Conservation (phyloP, 2,797 vertebrate species). For the Amniataba percoides region DNA sequence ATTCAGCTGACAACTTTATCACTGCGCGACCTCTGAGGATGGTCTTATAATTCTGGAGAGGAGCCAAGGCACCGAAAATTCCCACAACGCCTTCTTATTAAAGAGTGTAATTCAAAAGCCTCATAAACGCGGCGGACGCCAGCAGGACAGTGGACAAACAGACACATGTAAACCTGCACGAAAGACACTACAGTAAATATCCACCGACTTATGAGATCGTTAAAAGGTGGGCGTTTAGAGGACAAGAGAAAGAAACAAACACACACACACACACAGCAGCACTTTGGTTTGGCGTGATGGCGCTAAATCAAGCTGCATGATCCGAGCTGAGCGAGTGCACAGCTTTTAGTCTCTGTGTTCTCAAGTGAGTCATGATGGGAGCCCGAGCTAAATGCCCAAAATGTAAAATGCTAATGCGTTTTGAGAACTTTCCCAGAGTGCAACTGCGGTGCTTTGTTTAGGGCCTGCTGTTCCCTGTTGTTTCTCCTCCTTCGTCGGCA, state of each 20-base stretch:
- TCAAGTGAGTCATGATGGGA: constrained; percentile 29
- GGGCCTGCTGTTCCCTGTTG: neutral
- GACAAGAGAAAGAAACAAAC: constrained; percentile 22
- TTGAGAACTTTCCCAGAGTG: constrained; percentile 34
- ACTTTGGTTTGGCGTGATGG: constrained; percentile 47
- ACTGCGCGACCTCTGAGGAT: constrained; percentile 67
- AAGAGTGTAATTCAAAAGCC: constrained; percentile 78
- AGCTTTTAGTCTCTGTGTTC: constrained; percentile 23
- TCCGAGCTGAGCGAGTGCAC: constrained; percentile 33
- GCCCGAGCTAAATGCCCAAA: constrained; percentile 32
- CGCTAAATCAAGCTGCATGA: constrained; percentile 63
- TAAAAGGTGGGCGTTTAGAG: constrained; percentile 19
- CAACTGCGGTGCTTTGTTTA: constrained; percentile 18
- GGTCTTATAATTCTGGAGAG: constrained; percentile 72
- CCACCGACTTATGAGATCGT: constrained; percentile 22
- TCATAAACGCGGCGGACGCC: constrained; percentile 62
- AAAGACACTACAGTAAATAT: constrained; percentile 16
- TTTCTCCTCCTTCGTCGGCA: constrained; percentile 33
- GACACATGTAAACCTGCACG: constrained; percentile 8
- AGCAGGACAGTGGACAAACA: constrained; percentile 28
- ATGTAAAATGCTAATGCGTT: constrained; percentile 54
- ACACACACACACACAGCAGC: constrained; percentile 20
- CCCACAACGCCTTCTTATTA: constrained; percentile 79
- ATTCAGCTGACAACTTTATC: constrained; percentile 82
- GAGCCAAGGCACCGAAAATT: constrained; percentile 58